phyloP scores from a whole-genome alignment of 2,797 vertebrate genomes.

The Picus viridis region DNA sequence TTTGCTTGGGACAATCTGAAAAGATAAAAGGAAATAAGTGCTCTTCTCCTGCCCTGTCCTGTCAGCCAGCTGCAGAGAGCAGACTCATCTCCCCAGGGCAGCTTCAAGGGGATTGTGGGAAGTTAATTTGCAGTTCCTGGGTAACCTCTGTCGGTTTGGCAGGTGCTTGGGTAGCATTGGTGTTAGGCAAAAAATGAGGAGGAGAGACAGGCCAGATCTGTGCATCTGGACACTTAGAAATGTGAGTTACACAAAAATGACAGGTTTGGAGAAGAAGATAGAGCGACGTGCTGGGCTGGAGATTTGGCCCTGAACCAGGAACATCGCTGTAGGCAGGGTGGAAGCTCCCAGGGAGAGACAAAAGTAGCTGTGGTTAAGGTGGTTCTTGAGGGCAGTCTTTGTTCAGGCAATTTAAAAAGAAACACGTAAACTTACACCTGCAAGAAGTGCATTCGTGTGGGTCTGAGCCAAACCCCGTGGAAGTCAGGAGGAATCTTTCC shows the following conservation, averaged over 20 bases:
- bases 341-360: slow-evolving; percentile 13
- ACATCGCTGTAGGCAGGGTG: slow-evolving; percentile 9
- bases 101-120: neutral
- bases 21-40: neutral
- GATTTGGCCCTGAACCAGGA: neutral
- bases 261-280: neutral
- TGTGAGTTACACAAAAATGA: neutral
- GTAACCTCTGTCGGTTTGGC: neutral
- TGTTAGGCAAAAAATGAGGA: neutral
- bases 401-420: neutral
- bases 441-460: neutral
- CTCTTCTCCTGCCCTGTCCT: neutral
- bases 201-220: neutral
- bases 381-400: slow-evolving; percentile 45
- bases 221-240: neutral
- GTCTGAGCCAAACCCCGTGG: neutral
- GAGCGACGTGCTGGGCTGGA: slow-evolving; percentile 12
- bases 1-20: neutral
- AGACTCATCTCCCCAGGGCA: neutral
- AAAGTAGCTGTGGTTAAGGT: slow-evolving; percentile 33
- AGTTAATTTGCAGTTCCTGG: neutral
- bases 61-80: neutral
- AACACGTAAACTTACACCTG: slow-evolving; percentile 9
- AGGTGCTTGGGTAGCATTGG: neutral
- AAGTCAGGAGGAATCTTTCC: slow-evolving; percentile 39